Percentiles rank a stretch among this genome's conserved stretches.
phyloP scores from a whole-genome alignment of 2,113 vertebrate genomes.

The Microtus oregoni region DNA sequence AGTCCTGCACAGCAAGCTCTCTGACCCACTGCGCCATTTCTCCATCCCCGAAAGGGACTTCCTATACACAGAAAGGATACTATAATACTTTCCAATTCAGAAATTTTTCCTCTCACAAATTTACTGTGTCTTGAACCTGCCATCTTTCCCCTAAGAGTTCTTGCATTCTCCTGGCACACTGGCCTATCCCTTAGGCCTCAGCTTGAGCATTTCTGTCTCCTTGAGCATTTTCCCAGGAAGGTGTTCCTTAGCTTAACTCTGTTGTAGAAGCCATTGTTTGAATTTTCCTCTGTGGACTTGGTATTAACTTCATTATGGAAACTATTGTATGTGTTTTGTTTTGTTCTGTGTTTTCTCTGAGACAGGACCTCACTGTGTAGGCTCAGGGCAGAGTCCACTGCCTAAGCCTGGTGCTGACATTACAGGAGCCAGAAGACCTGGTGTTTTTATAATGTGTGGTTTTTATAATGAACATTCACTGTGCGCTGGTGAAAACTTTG shows the following conservation, averaged over 20 bases:
- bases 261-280: not conserved
- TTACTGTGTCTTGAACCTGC: not conserved
- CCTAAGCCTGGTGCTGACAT: not conserved
- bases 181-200: not conserved
- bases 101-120: not conserved
- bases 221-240: slow-evolving; percentile 32
- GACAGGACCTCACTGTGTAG: not conserved
- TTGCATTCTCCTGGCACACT: not conserved
- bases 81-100: not conserved
- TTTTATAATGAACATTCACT: slow-evolving; percentile 9
- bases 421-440: not conserved
- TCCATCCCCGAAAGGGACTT: not conserved
- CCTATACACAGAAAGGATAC: not conserved
- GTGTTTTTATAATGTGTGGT: not conserved
- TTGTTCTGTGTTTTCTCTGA: not conserved
- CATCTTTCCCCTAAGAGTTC: not conserved
- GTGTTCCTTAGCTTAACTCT: slow-evolving; percentile 14
- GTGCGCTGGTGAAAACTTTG: not conserved
- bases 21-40: not conserved
- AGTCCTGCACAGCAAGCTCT: not conserved
- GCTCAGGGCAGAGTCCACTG: not conserved
- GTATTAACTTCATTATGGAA: slow-evolving; percentile 12
- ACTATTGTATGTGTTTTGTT: not conserved
- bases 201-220: slow-evolving; percentile 26
- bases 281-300: not conserved